Base-by-base conservation (phyloP, 2,113 vertebrate genomes). In the Noturus placidus region DNA sequence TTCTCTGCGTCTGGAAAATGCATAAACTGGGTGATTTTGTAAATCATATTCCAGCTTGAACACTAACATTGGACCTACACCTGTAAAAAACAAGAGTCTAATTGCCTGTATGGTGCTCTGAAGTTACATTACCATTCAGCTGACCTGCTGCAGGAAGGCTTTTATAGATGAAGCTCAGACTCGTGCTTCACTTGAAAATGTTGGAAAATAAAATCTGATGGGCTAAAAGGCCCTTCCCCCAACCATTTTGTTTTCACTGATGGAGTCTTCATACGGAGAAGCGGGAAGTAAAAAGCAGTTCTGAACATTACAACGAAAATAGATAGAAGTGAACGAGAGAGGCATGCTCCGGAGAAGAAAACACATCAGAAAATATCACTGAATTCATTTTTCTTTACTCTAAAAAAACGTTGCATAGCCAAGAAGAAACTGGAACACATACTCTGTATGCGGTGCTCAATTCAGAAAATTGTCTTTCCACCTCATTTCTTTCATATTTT, bases 71-170 rank as follows among this genome's bases (percentile, higher is more conserved):
- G 42, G 42, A 77, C 22, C 20, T 27, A 50, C 74, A 52, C 42
- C 22, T 77, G 13, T 13, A 77, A 77, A 77, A n/a, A 46, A 42
- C 38, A 74, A 50, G 13, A 46, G 25, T 50, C 72, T 76, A 46
- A 76, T 46, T 76, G 20, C 38, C 19, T 25, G 9, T 46, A 5
- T 25, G 22, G 3, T 42, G 13, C 3, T 25, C 38, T 27, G 38
- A 78, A 78, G 46, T n/a, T 78, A 78, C 46, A 78, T 78, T 78
- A 30, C 27, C 76, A 54, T 79, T 79, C 27, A 19, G 14, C 30
- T 54, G 50, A 30, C 6, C 14, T 50, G 25, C 74, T 77, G 14
- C 72, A 77, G 22, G 35, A 50, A 77, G 74, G 22, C 74, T 50
- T 77, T 77, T 50, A 77, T 14, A 50, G 42, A 46, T 27, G 42